These are phyloP conservation scores for Alloscopus bannaensis DNA, from an alignment of 2,888 invertebrate genomes.

Conservation along the genomic window DNA sequence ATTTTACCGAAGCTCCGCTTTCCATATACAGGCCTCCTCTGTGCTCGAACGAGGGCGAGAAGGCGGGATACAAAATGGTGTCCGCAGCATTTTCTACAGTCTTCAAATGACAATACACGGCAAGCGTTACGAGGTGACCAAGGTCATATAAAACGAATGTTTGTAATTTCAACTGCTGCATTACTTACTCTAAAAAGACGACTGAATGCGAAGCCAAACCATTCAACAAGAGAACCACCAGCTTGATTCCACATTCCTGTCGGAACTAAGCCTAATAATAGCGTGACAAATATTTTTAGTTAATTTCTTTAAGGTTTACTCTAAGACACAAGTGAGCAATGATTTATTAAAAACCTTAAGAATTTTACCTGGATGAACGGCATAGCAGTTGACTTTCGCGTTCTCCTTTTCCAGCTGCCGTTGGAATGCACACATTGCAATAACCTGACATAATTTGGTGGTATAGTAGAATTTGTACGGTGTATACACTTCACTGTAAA, in stretches of 20 bases:
- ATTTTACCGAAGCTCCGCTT: constrained; percentile 31
- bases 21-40: constrained; percentile 87
- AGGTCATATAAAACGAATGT: too few relatives aligned
- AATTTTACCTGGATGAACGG: constrained; percentile 93
- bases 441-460: constrained; percentile 88
- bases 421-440: constrained; percentile 81
- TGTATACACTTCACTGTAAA: too few relatives aligned
- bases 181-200: constrained; percentile 21
- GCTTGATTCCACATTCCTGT: constrained; percentile 83
- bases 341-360: too few relatives aligned
- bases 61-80: constrained; percentile 85
- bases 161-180: too few relatives aligned
- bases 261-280: constrained; percentile 88
- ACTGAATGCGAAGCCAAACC: background rate
- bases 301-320: too few relatives aligned
- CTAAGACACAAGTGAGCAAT: too few relatives aligned
- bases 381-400: constrained; percentile 81
- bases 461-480: constrained; percentile 86
- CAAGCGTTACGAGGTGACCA: too few relatives aligned
- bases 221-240: background rate
- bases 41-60: constrained; percentile 84
- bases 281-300: too few relatives aligned
- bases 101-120: too few relatives aligned
- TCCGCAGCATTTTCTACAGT: constrained; percentile 88
- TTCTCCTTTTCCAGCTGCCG: constrained; percentile 78